Base-by-base conservation (phyloP, 2,113 vertebrate species). In the Dicerorhinus sumatrensis region DNA sequence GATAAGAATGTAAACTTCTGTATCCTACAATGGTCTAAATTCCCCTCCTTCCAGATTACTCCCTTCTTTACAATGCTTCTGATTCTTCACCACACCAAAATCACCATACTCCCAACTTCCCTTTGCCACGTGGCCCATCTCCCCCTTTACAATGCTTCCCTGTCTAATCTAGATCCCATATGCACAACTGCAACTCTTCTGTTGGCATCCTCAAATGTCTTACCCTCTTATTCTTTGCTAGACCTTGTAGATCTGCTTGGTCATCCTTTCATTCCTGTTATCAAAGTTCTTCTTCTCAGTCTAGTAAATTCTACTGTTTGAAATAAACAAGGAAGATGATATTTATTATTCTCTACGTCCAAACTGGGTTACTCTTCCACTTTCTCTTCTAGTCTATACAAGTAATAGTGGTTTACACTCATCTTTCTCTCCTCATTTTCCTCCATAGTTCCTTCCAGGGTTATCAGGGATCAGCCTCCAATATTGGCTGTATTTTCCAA, bases 271-370 rank as follows among this genome's bases (percentile, higher is more conserved):
- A 65, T 36, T 63, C 16, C 39, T 81, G 3, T 13, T 81, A 23
- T 21, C 58, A 76, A 84, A 95, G 21, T 4, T 54, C 9, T 3
- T 89, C 18, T 93, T 82, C 8, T 83, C 33, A 76, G 12, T 63
- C 54, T 56, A 63, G 31, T 69, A 70, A 87, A 83, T 16, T 77
- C 63, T 56, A 62, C 8, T 46, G 8, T n/a, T 91, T 46, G 6
- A 51, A 91, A 81, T 23, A 82, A 73, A 31, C 51, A 95, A 95
- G 70, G n/a, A 73, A 77, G 75, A 21, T 18, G 46, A 46, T 94
- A 5, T 75, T 48, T 36, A 10, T 48, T 6, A 54, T 27, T 48
- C 21, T 65, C 4, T 84, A 2, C 94, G 10, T 75, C 81, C n/a
- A 80, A 83, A n/a, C 3, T 8, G 62, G 31, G 23, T 46, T 36